Base-by-base conservation (phyloP, 2,113 vertebrate genomes). In the Centropristis striata region DNA sequence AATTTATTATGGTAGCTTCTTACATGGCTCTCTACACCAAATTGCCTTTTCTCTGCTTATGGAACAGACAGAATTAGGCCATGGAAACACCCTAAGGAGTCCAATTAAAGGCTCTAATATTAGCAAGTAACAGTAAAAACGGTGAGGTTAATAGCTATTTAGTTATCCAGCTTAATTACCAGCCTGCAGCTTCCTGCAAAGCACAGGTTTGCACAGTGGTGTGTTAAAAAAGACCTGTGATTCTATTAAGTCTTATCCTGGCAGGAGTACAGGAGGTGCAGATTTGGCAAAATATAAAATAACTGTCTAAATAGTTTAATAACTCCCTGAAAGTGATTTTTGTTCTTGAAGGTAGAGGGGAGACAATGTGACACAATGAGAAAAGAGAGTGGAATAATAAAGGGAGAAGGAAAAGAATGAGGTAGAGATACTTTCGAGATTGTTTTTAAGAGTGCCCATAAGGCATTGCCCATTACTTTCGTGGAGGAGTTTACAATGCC, bases 81-180 rank as follows among this genome's bases (percentile, higher is more conserved):
- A 92, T 37, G 36, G 77, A 87, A 87, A 78, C 72, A 77, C 78
- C 87, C 82, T 20, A 55, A 86, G 83, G 82, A 88, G 85, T 76
- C 87, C 79, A 90, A 92, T 93, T 90, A 94, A 91, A 78, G 78
- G 73, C 71, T 82, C 81, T 90, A 92, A 93, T 93, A 90, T 94
- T 93, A 93, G 88, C 78, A 77, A 46, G 54, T 68, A 87, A 84
- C 80, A 83, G 69, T 88, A 61, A 87, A 91, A 89, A 92, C 84
- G 69, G 41, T 59, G 54, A 63, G 90, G 90, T 93, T 93, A 92
- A 93, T 90, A 90, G 87, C 74, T 91, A 86, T 92, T 90, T 87
- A 89, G 90, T 84, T 89, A 93, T 81, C 75, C 41, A 73, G 81
- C 78, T 88, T 89, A 93, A 93, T 93, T 90, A 91, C 81, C 68